Evolutionary conservation across 1,140 invertebrate genomes (phyloP).

Genomic region (Apis mellifera): DNA sequence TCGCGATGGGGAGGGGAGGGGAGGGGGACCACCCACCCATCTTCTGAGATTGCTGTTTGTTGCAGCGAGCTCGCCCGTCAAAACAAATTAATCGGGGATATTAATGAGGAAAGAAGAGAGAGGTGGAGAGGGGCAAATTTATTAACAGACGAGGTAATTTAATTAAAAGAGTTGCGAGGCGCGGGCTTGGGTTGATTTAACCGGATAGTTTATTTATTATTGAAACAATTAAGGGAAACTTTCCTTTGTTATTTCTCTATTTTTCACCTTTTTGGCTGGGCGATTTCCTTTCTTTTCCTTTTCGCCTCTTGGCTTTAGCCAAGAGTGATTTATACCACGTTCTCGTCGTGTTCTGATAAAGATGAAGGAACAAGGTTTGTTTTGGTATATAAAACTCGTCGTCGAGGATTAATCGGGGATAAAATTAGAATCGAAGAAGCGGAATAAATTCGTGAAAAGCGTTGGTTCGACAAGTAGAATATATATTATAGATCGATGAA

Average conservation of each 20-base stretch:
- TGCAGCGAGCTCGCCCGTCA: slow-evolving; percentile 28
- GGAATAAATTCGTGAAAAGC: too few species aligned
- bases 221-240: background rate
- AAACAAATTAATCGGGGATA: slow-evolving; percentile 48
- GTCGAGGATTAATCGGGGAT: too few species aligned
- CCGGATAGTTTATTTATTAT: slow-evolving; percentile 20
- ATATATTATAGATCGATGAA: too few species aligned
- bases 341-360: background rate
- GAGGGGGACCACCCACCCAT: background rate
- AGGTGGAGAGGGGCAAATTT: background rate
- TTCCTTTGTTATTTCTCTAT: background rate
- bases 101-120: slow-evolving; percentile 35
- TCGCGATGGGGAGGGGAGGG: background rate
- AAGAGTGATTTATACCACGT: background rate
- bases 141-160: slow-evolving; percentile 31
- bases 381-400: too few species aligned
- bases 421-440: too few species aligned
- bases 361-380: background rate
- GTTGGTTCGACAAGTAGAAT: too few species aligned
- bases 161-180: slow-evolving; percentile 5
- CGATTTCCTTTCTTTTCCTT: too few species aligned
- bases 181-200: background rate
- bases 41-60: slow-evolving; percentile 31
- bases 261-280: too few species aligned
- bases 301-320: too few species aligned